These are phyloP conservation scores for Argyrosomus regius DNA, from an alignment of 2,797 vertebrate genomes.

Conservation along the genomic window DNA sequence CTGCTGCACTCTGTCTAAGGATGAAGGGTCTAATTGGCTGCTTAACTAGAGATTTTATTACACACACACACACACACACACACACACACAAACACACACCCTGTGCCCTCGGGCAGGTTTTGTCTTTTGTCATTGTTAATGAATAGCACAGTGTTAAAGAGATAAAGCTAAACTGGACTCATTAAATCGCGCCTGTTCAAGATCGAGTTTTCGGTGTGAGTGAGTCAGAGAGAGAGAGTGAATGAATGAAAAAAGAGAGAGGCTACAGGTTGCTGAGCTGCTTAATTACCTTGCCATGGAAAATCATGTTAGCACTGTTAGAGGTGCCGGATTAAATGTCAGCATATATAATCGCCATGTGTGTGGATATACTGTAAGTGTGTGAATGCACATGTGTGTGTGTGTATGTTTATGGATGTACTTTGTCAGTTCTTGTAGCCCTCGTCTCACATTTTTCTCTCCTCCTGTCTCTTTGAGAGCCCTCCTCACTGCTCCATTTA, in stretches of 20 bases:
- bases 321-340: slow-evolving; percentile 74
- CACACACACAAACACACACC: slow-evolving; percentile 15
- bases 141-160: slow-evolving; percentile 65
- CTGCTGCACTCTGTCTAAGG: slow-evolving; percentile 46
- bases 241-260: not conserved
- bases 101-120: slow-evolving; percentile 35
- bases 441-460: slow-evolving; percentile 49
- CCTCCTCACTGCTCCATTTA: slow-evolving; percentile 62
- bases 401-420: slow-evolving; percentile 33
- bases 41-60: slow-evolving; percentile 64
- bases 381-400: slow-evolving; percentile 12
- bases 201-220: slow-evolving; percentile 38
- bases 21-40: slow-evolving; percentile 67
- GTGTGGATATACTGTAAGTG: slow-evolving; percentile 23
- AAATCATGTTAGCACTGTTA: slow-evolving; percentile 71
- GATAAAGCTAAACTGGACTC: slow-evolving; percentile 64
- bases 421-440: slow-evolving; percentile 37
- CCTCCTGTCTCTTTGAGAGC: slow-evolving; percentile 53
- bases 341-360: slow-evolving; percentile 53
- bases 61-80: slow-evolving; percentile 14
- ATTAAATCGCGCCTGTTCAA: slow-evolving; percentile 51
- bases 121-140: slow-evolving; percentile 67
- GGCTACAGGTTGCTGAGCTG: slow-evolving; percentile 68
- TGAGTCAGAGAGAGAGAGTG: slow-evolving; percentile 12
- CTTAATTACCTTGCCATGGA: slow-evolving; percentile 77